These are phyloP conservation scores for Ia io DNA, from an alignment of 2,113 vertebrate species.

Conservation along the genomic window DNA sequence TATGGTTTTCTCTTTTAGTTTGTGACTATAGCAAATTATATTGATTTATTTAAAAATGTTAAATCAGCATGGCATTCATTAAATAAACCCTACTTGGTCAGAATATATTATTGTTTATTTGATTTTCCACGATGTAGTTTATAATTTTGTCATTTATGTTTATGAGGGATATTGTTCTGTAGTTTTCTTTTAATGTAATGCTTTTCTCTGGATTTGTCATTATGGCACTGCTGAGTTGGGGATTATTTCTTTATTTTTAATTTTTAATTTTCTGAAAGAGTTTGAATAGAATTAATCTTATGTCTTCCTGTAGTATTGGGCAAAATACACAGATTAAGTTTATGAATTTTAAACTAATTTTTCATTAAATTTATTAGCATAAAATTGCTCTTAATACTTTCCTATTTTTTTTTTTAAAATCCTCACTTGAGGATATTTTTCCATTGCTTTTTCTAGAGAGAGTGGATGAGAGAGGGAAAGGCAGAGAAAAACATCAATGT, in stretches of 20 bases:
- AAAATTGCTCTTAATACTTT: background rate
- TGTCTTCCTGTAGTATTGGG: background rate
- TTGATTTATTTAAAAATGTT: conserved; percentile 18
- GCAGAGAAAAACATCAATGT: no score
- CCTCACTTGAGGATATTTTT: no score
- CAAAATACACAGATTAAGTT: background rate
- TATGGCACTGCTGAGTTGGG: background rate
- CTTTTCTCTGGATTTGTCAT: background rate
- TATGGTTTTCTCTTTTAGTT: background rate
- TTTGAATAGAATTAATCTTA: background rate
- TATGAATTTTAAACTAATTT: background rate
- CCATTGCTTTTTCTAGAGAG: no score
- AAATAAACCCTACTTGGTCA: background rate
- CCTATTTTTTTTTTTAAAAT: background rate
- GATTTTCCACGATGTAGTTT: background rate
- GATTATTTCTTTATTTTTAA: background rate
- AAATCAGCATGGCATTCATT: conserved; percentile 14
- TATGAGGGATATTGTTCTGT: background rate
- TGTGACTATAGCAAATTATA: background rate
- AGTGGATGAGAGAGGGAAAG: no score
- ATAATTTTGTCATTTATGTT: background rate
- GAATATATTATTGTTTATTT: background rate
- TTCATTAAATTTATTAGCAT: background rate
- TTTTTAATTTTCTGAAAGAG: background rate
- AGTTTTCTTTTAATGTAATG: background rate